Evolutionary conservation across 2,113 vertebrate species (phyloP).

Genomic region (Sterna hirundo): DNA sequence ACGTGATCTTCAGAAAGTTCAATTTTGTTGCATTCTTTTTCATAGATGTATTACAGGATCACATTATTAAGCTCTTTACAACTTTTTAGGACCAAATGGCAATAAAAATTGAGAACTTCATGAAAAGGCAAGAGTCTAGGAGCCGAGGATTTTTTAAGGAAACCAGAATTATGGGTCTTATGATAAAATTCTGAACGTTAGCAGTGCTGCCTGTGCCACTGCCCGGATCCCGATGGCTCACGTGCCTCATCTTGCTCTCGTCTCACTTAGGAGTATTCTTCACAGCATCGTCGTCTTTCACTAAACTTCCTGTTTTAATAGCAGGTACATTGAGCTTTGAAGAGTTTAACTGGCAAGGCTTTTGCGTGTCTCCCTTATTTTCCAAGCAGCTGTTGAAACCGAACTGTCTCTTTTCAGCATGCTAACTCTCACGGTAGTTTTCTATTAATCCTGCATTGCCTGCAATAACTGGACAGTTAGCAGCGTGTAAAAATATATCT

Average conservation of each 20-base stretch:
- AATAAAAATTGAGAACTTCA: not conserved
- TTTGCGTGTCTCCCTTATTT: not conserved
- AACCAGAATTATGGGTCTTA: not conserved
- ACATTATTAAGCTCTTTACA: not conserved
- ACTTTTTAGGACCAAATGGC: not conserved
- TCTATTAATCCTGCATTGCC: not conserved
- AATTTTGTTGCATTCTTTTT: not conserved
- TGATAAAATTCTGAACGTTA: not conserved
- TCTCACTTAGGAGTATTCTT: not conserved
- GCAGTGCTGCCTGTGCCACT: not conserved
- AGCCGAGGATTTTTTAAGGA: not conserved
- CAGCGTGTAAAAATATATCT: not conserved
- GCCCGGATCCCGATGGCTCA: not conserved
- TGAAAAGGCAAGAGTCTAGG: not conserved
- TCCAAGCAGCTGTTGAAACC: not conserved
- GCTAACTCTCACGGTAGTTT: not conserved
- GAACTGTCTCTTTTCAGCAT: not conserved
- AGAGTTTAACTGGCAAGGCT: not conserved
- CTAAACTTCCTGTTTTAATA: not conserved
- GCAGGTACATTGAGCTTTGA: not conserved
- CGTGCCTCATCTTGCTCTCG: not conserved
- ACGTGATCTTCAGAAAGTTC: not conserved
- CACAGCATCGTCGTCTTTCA: not conserved
- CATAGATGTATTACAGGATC: not conserved
- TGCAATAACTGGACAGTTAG: not conserved